Percentiles rank a stretch among this genome's conserved stretches.
These are phyloP conservation scores for Podarcis lilfordi DNA, from an alignment of 2,797 vertebrate species.

Conservation along the genomic window DNA sequence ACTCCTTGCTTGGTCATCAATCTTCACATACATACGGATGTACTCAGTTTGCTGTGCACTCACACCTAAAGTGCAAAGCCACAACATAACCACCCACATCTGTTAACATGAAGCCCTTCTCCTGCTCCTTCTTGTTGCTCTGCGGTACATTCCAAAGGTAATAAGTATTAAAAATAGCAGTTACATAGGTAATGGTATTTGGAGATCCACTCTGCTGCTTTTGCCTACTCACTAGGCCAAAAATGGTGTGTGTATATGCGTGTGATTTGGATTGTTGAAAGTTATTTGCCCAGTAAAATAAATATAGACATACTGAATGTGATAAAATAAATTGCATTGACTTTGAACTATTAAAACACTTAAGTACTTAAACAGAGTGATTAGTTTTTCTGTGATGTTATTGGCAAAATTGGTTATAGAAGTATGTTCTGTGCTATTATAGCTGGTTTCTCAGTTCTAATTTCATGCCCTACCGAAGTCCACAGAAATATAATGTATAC, in stretches of 20 bases:
- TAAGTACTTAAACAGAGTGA: neutral
- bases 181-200: neutral
- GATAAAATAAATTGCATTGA: neutral
- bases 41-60: slow-evolving; percentile 8
- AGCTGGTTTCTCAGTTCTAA: neutral
- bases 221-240: neutral
- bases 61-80: neutral
- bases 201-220: neutral
- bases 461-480: neutral
- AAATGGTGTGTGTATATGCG: neutral
- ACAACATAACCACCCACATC: neutral
- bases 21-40: slow-evolving; percentile 27
- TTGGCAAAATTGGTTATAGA: slow-evolving; percentile 2
- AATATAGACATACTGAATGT: slow-evolving; percentile 1
- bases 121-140: slow-evolving; percentile 21
- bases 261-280: neutral
- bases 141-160: neutral
- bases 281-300: neutral
- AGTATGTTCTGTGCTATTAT: slow-evolving; percentile 6
- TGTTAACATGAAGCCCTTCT: slow-evolving; percentile 9
- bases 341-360: slow-evolving; percentile 25
- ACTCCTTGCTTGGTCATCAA: neutral
- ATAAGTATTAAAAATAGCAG: slow-evolving; percentile 4
- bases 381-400: slow-evolving; percentile 13
- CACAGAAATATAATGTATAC: neutral